Percentiles rank a stretch among this genome's conserved stretches.
Evolutionary conservation across 2,797 vertebrate species (phyloP).

Genomic region (Oryzias dopingdopingensis): DNA sequence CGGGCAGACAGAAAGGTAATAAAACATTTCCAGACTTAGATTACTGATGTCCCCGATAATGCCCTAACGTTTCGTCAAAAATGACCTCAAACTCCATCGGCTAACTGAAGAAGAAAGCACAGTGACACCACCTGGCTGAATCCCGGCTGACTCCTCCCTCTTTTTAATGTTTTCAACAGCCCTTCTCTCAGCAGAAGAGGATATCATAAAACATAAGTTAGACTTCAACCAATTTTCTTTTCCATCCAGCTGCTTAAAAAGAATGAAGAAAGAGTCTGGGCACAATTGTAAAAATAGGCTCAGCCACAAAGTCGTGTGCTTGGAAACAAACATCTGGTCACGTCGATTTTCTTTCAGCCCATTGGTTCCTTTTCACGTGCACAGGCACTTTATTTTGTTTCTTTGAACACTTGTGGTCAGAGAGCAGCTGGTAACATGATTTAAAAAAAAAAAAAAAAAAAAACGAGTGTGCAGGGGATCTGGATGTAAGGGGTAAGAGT

Average conservation of each 20-base stretch:
- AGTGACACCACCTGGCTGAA: conserved; percentile 50
- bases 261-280: conserved; percentile 77
- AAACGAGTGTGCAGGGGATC: conserved; percentile 52
- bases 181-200: conserved; percentile 75
- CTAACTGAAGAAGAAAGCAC: conserved; percentile 54
- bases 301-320: conserved; percentile 76
- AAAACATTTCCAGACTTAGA: conserved; percentile 24
- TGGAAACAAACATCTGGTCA: conserved; percentile 81
- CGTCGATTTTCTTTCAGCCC: conserved; percentile 68
- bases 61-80: conserved; percentile 31
- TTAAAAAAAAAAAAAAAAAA: conserved; percentile 39
- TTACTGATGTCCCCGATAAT: conserved; percentile 32
- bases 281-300: conserved; percentile 81
- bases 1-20: conserved; percentile 75
- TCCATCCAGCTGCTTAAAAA: conserved; percentile 76
- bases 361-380: conserved; percentile 71
- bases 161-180: conserved; percentile 78
- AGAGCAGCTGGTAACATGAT: conserved; percentile 72
- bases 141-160: conserved; percentile 69
- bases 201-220: conserved; percentile 80
- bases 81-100: conserved; percentile 35
- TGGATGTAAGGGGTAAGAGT: conserved; percentile 52
- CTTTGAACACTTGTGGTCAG: conserved; percentile 75
- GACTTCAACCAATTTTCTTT: conserved; percentile 77
- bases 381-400: conserved; percentile 72